Base-by-base conservation (phyloP, 2,113 vertebrate species). In the Lonchura striata region DNA sequence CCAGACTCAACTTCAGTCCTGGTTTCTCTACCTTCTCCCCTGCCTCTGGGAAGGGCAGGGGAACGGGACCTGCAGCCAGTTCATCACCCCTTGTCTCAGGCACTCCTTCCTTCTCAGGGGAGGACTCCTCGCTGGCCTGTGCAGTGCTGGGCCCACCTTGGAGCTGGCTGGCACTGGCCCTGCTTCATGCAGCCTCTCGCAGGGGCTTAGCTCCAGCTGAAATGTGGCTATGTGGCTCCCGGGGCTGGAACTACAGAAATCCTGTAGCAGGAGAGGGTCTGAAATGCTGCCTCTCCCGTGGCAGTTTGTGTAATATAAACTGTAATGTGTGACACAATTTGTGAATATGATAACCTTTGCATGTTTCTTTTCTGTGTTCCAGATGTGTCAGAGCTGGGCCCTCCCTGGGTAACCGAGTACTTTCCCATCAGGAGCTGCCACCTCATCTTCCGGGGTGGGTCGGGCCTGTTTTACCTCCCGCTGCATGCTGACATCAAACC, bases 391-490 rank as follows among this genome's bases (percentile, higher is more conserved):
- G 87, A 80, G 92, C 72, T 96, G 24, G 92, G 69, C 66, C 60
- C 21, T 18, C 93, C 91, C 59, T 96, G 95, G 96, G 46, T 75
- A 15, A 47, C 92, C 0, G 95, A 98, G 9, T 98, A 98, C 87
- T 97, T 97, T 16, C 98, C 98, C 1, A 46, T 98, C 91, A 98
- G 96, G 75, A 98, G 97, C 95, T 98, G 98, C 92, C 98, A 99
- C 39, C 75, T 87, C 21, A 3, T 94, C 53, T 87, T 98, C 15
- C 22, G 0, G 9, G 60, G 74, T 1, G 70, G 94, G 7, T 50
- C 82, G 23, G 98, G 98, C 0, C 81, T 95, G 56, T 98, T 99
- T 64, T 97, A 98, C 93, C 98, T 98, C 5, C 98, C 98, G 0
- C 95, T 96, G 50, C 98, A 95, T 2, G 91, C 42, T 96, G 98